phyloP scores from a whole-genome alignment of 2,113 vertebrate genomes.

The Myiozetetes cayanensis region DNA sequence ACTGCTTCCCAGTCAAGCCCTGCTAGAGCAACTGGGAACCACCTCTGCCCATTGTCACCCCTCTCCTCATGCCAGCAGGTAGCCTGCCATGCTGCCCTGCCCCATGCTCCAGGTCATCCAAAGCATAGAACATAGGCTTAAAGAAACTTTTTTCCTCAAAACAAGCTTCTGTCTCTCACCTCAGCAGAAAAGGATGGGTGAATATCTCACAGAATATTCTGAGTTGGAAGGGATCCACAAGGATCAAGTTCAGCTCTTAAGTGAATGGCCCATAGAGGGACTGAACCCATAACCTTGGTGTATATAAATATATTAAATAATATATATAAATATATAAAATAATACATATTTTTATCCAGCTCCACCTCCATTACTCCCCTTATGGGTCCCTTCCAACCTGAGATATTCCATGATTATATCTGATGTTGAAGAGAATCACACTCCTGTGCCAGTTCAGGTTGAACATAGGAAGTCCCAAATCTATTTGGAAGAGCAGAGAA shows the following conservation, averaged over 20 bases:
- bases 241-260: neutral
- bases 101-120: rapidly evolving
- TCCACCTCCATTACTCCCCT: neutral
- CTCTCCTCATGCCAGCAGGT: rapidly evolving
- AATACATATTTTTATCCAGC: neutral
- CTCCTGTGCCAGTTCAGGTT: neutral
- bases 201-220: neutral
- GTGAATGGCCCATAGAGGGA: neutral
- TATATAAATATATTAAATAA: neutral
- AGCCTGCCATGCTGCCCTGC: neutral
- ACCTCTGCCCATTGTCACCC: rapidly evolving
- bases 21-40: neutral
- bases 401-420: neutral
- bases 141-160: neutral
- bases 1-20: neutral
- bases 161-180: neutral
- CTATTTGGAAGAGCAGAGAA: neutral
- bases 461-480: neutral
- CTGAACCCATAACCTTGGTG: neutral
- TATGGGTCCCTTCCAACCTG: neutral
- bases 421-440: neutral
- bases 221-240: neutral
- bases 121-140: rapidly evolving
- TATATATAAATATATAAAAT: no score
- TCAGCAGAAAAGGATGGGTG: neutral